phyloP scores from a whole-genome alignment of 2,797 vertebrate species.

The Emydoidea blandingii region DNA sequence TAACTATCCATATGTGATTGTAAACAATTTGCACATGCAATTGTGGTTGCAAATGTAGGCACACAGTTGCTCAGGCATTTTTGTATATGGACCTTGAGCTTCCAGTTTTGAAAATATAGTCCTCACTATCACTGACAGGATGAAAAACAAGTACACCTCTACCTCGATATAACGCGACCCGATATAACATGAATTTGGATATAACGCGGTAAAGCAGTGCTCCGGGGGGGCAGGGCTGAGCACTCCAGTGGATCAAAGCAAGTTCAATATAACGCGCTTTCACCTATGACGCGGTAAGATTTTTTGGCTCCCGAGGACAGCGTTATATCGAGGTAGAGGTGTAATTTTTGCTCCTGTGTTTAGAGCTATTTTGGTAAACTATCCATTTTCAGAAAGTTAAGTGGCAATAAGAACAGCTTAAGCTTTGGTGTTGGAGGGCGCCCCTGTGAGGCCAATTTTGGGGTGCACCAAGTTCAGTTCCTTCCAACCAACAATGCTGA shows the following conservation, averaged over 20 bases:
- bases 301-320: too few relatives aligned
- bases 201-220: too few relatives aligned
- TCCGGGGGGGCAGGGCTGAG: too few relatives aligned
- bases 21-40: background rate
- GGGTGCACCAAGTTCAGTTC: background rate
- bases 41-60: background rate
- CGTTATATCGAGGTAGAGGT: too few relatives aligned
- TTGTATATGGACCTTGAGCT: constrained; percentile 18
- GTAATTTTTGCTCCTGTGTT: background rate
- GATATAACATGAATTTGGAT: too few relatives aligned
- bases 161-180: too few relatives aligned
- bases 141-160: background rate
- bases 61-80: background rate
- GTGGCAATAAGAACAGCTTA: background rate
- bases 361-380: constrained; percentile 29
- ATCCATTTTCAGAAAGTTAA: background rate
- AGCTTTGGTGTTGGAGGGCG: background rate
- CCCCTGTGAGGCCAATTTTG: background rate
- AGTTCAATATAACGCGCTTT: too few relatives aligned
- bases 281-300: too few relatives aligned
- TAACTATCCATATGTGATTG: background rate
- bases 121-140: constrained; percentile 27
- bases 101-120: constrained; percentile 10
- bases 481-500: background rate
- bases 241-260: too few relatives aligned